phyloP scores from a whole-genome alignment of 2,113 vertebrate species.

The Enhydra lutris region DNA sequence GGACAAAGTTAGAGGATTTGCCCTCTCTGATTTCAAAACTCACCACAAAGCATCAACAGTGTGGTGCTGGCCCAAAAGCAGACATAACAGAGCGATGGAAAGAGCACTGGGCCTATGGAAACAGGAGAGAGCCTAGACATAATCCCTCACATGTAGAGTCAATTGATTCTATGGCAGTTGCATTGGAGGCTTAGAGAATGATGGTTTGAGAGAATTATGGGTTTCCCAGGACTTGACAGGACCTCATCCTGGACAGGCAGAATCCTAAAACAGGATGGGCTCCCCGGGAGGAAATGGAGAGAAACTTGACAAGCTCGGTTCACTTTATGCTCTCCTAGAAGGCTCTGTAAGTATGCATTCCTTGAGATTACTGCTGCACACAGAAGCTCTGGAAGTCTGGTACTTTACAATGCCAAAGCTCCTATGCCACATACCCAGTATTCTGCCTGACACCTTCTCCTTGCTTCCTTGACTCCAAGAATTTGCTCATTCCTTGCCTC shows the following conservation, averaged over 20 bases:
- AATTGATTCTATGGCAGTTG: not conserved
- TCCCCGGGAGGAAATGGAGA: not conserved
- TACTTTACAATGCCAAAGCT: not conserved
- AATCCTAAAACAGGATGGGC: not conserved
- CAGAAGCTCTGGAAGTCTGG: not conserved
- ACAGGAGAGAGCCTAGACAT: not conserved
- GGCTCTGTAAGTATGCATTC: not conserved
- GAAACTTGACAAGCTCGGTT: not conserved
- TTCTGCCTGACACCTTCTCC: not conserved
- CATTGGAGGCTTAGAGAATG: not conserved
- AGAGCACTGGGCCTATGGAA: not conserved
- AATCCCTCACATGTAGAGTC: not conserved
- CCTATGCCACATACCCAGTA: not conserved
- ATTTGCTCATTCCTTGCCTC: not conserved
- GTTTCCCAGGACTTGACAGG: not conserved
- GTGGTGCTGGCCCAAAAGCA: not conserved
- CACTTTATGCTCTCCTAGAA: not conserved
- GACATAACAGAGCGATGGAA: not conserved
- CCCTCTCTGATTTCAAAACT: constrained; percentile 13
- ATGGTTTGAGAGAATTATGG: not conserved
- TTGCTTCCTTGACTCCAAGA: not conserved
- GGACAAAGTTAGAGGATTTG: not conserved
- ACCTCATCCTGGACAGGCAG: not conserved
- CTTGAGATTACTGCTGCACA: not conserved
- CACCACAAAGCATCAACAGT: constrained; percentile 11